Evolutionary conservation across 1,140 invertebrate genomes (phyloP), one percentile per base, ranked within the genome.

Genomic region (Homalodisca vitripennis): DNA sequence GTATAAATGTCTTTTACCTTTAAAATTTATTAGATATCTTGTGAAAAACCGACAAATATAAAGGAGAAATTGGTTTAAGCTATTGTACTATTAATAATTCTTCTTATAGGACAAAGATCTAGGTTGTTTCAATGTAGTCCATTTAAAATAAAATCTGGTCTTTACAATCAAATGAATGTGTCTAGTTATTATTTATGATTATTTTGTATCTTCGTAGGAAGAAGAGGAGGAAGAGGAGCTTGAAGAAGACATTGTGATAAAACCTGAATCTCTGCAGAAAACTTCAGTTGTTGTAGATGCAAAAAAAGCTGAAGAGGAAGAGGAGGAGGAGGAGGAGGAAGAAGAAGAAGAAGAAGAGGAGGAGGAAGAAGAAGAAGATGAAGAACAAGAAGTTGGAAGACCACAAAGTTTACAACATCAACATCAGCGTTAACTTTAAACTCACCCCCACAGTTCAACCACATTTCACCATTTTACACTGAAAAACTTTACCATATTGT

Each of bases 311-410:
- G 47, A 27, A 47, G 51, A 70, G 3, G 70, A 74, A n/a, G 46
- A 73, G 20, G 74, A 69, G 3, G 67, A 72, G 29, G 63, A 68
- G 34, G 68, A 53, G 22, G 62, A 70, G 30, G 66, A 71, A 20
- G 70, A 71, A 29, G 34, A 62, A 24, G 70, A 53, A 20, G 66
- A 69, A 0, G 47, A 69, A 27, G 32, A 65, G 34, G 67, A 72
- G 32, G 62, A 74, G 27, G 63, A 64, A 53, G 46, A 71, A 1
- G 68, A 76, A 26, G 65, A 72, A 10, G 48, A 67, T 3, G 26
- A 17, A 70, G 27, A 65, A 26, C 46, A 67, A 55, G 30, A 66
- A 46, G 30, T 66, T 47, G 63, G 63, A 47, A 41, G 41, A 27
- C 63, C 63, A 22, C 63, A 66, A 24, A 46, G 32, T 24, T 46